phyloP scores from a whole-genome alignment of 2,797 vertebrate species.

The Melanotaenia pygmaea region DNA sequence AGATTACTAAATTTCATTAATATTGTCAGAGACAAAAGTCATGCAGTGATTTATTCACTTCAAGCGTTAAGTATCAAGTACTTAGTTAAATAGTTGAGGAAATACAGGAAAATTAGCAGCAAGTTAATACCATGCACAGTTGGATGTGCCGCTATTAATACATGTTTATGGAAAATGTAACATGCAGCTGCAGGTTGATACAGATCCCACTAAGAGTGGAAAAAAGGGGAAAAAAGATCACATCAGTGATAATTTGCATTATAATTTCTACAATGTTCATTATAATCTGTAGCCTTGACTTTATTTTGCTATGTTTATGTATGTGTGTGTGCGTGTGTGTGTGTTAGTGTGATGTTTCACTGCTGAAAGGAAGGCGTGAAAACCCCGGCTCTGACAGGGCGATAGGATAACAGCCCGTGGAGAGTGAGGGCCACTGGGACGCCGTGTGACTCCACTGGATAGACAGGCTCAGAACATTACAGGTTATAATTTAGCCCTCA shows the following conservation, averaged over 20 bases:
- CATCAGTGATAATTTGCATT: constrained; percentile 39
- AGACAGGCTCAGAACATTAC: constrained; percentile 68
- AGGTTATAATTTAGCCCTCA: constrained; percentile 68
- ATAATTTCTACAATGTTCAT: constrained; percentile 30
- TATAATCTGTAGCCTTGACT: constrained; percentile 24
- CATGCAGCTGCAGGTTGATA: constrained; percentile 3
- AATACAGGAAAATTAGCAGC: constrained; percentile 76
- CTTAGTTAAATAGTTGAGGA: constrained; percentile 72
- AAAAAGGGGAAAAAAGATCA: constrained; percentile 35
- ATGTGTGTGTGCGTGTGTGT: constrained; percentile 6
- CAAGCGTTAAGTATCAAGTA: constrained; percentile 73
- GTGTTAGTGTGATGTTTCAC: constrained; percentile 48
- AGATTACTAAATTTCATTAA: constrained; percentile 83
- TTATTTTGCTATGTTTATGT: constrained; percentile 40
- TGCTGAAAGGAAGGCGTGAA: constrained; percentile 68
- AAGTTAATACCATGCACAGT: constrained; percentile 50
- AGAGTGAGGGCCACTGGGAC: constrained; percentile 64
- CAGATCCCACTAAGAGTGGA: constrained; percentile 1
- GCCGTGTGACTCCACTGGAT: constrained; percentile 69
- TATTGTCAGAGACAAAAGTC: constrained; percentile 80
- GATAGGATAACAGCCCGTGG: constrained; percentile 70
- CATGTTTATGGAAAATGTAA: constrained; percentile 38
- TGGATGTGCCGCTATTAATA: constrained; percentile 38
- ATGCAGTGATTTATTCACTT: constrained; percentile 75
- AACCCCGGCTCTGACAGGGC: constrained; percentile 56